Percentiles rank a stretch among this genome's conserved stretches.
phyloP scores from a whole-genome alignment of 2,113 vertebrate species.

The Rhegmatorhina hoffmannsi region DNA sequence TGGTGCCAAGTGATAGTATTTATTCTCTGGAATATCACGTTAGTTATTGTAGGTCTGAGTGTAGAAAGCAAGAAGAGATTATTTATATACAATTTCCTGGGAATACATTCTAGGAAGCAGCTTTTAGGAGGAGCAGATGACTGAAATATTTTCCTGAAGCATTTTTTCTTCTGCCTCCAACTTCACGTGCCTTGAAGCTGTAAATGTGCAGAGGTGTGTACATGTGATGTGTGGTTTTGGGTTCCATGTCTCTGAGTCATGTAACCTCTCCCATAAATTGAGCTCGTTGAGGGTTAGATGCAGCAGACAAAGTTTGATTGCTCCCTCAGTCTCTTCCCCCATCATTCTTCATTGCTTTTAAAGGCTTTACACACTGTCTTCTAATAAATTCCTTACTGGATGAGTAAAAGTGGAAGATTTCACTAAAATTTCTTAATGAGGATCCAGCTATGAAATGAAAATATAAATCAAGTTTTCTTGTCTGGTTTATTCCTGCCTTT shows the following conservation, averaged over 20 bases:
- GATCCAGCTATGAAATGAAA: neutral
- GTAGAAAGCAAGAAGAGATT: neutral
- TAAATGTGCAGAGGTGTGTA: fast-evolving
- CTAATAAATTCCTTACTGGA: neutral
- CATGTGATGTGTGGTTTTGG: neutral
- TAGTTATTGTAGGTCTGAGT: neutral
- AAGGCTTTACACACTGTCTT: neutral
- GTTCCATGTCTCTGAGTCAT: neutral
- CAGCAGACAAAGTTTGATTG: neutral
- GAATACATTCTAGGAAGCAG: neutral
- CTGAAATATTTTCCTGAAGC: neutral
- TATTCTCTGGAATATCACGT: neutral
- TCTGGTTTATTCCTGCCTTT: neutral
- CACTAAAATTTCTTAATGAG: neutral
- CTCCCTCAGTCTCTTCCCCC: neutral
- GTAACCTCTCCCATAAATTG: neutral
- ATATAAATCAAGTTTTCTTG: neutral
- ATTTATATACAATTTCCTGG: neutral
- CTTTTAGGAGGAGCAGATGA: neutral
- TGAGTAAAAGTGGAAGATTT: conserved; percentile 7
- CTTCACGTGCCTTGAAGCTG: neutral
- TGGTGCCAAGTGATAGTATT: neutral
- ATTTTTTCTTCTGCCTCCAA: neutral
- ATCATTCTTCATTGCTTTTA: neutral
- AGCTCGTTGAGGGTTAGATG: neutral